These are phyloP conservation scores for Margaritifera margaritifera DNA, from an alignment of 2,888 invertebrate genomes.

Conservation along the genomic window DNA sequence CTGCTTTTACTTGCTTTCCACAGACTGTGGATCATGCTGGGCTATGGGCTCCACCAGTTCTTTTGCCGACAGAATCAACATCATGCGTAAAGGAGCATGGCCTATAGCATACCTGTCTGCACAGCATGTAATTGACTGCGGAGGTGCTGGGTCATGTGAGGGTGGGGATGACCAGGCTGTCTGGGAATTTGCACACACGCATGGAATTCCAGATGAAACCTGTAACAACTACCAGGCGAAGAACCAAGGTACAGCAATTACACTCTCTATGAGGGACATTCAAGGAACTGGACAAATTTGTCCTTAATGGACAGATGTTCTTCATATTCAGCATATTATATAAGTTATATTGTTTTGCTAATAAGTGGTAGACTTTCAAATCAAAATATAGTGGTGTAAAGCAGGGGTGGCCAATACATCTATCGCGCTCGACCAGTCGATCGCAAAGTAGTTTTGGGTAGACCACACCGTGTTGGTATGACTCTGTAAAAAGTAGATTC, in stretches of 20 bases:
- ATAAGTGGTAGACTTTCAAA: too few species aligned
- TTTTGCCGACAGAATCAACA: constrained; percentile 75
- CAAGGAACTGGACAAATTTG: too few species aligned
- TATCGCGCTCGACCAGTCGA: too few species aligned
- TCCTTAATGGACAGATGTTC: too few species aligned
- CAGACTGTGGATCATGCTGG: constrained; percentile 76
- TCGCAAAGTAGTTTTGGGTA: too few species aligned
- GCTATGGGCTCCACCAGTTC: constrained; percentile 75
- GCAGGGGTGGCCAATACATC: too few species aligned
- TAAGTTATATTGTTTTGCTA: too few species aligned
- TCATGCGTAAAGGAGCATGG: constrained; percentile 73
- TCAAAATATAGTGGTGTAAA: too few species aligned
- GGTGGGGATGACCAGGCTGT: constrained; percentile 71
- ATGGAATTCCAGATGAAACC: constrained; percentile 75
- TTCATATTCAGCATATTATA: too few species aligned
- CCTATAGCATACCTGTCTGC: constrained; percentile 74
- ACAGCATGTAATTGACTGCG: constrained; percentile 75
- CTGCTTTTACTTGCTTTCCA: constrained; percentile 1
- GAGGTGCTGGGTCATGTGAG: constrained; percentile 72
- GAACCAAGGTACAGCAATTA: constrained; percentile 49
- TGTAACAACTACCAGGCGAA: constrained; percentile 76
- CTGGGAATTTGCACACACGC: constrained; percentile 73
- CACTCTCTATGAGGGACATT: too few species aligned
- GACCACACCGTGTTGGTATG: too few species aligned
- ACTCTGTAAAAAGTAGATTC: too few species aligned